Evolutionary conservation across 1,140 invertebrate genomes (phyloP).

Genomic region (Caenorhabditis latens): DNA sequence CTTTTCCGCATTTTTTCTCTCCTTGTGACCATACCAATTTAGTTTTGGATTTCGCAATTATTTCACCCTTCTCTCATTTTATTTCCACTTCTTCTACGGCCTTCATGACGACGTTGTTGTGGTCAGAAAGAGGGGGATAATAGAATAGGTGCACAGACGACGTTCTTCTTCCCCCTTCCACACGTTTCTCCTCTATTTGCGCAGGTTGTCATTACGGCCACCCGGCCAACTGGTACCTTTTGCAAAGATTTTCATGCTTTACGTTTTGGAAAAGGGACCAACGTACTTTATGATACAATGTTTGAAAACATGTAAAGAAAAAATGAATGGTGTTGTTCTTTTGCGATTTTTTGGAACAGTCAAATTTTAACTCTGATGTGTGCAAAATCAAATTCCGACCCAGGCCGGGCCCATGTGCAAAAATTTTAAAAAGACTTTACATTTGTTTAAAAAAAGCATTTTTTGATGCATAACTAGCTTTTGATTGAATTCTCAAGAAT

Average conservation of each 20-base stretch:
- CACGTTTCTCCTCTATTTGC: slow-evolving; percentile 1
- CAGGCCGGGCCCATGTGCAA: too few relatives aligned
- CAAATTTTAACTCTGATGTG: too few relatives aligned
- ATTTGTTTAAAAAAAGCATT: too few relatives aligned
- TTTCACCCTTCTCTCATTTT: not conserved
- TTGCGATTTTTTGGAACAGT: too few relatives aligned
- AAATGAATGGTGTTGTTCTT: too few relatives aligned
- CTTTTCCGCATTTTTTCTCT: not conserved
- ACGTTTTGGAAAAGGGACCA: not conserved
- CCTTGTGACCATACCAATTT: slow-evolving; percentile 3
- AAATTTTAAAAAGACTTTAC: too few relatives aligned
- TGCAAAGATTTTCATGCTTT: not conserved
- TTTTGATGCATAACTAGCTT: too few relatives aligned
- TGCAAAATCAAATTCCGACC: too few relatives aligned
- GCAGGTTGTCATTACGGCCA: slow-evolving; percentile 13
- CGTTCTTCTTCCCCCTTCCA: not conserved
- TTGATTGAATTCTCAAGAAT: too few relatives aligned
- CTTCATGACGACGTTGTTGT: slow-evolving; percentile 16
- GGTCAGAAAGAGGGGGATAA: not conserved
- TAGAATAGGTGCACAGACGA: slow-evolving; percentile 16
- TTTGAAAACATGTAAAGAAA: too few relatives aligned
- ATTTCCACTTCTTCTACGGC: not conserved
- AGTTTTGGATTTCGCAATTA: slow-evolving; percentile 26
- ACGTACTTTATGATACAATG: too few relatives aligned
- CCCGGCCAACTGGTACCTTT: not conserved